Evolutionary conservation across 2,113 vertebrate genomes (phyloP).

Genomic region (Petaurus breviceps): DNA sequence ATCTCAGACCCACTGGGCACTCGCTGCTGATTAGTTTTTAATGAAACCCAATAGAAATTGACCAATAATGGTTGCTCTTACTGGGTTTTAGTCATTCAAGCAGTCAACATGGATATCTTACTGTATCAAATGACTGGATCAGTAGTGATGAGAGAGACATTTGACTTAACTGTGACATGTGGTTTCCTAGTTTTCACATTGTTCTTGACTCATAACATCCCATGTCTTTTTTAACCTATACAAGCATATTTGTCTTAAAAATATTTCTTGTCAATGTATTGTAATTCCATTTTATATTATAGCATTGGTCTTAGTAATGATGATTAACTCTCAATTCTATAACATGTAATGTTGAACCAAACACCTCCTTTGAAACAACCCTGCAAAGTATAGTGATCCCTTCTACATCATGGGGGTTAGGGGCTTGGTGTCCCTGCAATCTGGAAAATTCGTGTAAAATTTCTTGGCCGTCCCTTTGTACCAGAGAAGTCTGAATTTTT

Average conservation of each 20-base stretch:
- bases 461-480: too few species aligned
- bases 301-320: background rate
- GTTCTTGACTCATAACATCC: conserved; percentile 27
- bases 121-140: background rate
- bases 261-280: background rate
- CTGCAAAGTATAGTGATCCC: background rate
- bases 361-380: background rate
- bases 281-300: background rate
- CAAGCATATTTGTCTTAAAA: conserved; percentile 31
- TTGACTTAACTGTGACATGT: conserved; percentile 1
- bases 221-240: background rate
- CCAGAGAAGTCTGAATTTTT: too few species aligned
- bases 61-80: conserved; percentile 14
- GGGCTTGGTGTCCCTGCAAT: too few species aligned
- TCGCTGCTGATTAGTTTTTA: background rate
- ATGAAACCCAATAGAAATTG: conserved; percentile 28
- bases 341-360: background rate
- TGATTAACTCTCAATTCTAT: background rate
- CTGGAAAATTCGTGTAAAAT: too few species aligned
- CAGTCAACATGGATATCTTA: background rate
- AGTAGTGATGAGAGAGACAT: background rate
- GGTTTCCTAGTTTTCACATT: conserved; percentile 27
- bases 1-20: background rate
- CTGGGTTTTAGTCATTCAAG: conserved; percentile 9
- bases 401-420: too few species aligned